phyloP scores from a whole-genome alignment of 2,797 vertebrate genomes.

The Eptatretus atami region DNA sequence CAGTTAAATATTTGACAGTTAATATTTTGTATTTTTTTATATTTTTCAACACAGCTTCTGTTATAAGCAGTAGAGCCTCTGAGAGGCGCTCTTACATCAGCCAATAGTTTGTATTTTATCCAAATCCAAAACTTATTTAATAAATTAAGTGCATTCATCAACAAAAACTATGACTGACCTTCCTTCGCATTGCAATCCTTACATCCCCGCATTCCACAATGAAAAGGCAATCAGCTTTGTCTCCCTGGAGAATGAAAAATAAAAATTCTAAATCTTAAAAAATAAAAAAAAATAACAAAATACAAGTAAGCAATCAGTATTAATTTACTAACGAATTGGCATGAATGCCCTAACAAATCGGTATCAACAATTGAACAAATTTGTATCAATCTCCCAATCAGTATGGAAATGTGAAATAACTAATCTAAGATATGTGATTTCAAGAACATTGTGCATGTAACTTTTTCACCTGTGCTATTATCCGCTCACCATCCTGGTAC shows the following conservation, averaged over 20 bases:
- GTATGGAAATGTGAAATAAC: not conserved
- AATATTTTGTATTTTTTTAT: no score
- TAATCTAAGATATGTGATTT: not conserved
- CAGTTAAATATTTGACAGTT: no score
- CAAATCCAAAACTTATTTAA: no score
- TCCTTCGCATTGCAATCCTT: conserved; percentile 78
- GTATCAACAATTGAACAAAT: no score
- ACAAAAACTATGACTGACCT: conserved; percentile 22
- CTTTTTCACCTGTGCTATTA: conserved; percentile 64
- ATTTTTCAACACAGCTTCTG: no score
- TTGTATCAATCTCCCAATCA: no score
- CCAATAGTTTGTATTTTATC: no score
- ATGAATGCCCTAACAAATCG: no score
- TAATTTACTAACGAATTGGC: not conserved
- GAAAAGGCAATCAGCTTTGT: conserved; percentile 78
- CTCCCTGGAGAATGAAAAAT: conserved; percentile 26
- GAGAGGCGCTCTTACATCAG: no score
- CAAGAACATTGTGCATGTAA: conserved; percentile 5
- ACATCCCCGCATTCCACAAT: conserved; percentile 95
- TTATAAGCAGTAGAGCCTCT: no score
- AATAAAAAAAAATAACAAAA: not conserved
- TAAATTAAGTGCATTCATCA: no score
- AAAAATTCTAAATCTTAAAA: not conserved
- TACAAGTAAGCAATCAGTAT: not conserved
- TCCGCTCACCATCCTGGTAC: conserved; percentile 57